Evolutionary conservation across 2,797 vertebrate species (phyloP).

Genomic region (Eulemur rubriventer): DNA sequence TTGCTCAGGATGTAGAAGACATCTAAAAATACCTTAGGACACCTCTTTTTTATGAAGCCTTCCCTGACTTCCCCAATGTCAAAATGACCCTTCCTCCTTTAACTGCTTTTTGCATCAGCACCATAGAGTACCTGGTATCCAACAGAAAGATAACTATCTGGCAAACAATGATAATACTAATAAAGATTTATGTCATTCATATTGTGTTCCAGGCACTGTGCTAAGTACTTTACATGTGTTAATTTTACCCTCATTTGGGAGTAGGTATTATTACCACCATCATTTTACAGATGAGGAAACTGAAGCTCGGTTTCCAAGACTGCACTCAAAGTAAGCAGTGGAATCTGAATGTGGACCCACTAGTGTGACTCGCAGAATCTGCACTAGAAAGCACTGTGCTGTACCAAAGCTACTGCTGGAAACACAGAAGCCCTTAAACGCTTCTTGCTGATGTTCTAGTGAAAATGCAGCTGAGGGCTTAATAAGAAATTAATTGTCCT

Average conservation of each 20-base stretch:
- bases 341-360: background rate
- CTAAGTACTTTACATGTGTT: background rate
- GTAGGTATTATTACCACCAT: background rate
- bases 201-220: background rate
- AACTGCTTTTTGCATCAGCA: background rate
- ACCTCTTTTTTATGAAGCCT: background rate
- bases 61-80: background rate
- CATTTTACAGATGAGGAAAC: background rate
- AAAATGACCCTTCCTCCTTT: background rate
- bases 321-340: background rate
- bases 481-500: slow-evolving; percentile 53
- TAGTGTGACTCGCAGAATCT: background rate
- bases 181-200: background rate
- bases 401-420: background rate
- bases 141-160: background rate
- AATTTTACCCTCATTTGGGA: background rate
- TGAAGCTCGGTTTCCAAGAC: background rate
- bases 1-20: background rate
- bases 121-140: background rate
- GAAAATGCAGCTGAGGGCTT: slow-evolving; percentile 26
- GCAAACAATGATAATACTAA: background rate
- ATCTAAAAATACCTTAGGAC: background rate
- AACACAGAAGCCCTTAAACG: no score
- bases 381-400: background rate
- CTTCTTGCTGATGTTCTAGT: background rate